Base-by-base conservation (phyloP, 2,113 vertebrate species). In the Myiozetetes cayanensis region DNA sequence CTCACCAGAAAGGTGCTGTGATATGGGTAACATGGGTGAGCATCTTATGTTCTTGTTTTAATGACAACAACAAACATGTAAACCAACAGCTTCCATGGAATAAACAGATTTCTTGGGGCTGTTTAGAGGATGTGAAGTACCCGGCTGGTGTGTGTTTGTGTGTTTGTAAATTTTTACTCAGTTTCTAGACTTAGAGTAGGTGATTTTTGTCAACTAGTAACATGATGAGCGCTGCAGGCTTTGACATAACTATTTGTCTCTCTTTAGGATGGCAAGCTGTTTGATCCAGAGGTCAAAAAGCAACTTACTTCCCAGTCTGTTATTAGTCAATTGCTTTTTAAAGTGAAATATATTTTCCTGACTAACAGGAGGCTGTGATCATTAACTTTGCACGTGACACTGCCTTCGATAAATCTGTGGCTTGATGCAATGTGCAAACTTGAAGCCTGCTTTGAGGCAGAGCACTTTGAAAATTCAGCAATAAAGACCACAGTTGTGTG, bases 1-100 rank as follows among this genome's bases (percentile, higher is more conserved):
- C 8, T 19, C 75, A 19, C 16, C 50, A 91, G 52, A 12, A 27
- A 14, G 1, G 0, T 70, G 82, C 47, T 63, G 24, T 43, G 50
- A 4, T 23, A 6, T 3, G 23, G 35, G 8, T 55, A 33, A 53
- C 1, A 1, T 23, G 23, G 62, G 8, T 79, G 4, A 71, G 3
- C 59, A 7, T 44, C 35, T 37, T n/a, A 19, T 10, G 2, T 39
- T 83, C 10, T 14, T 73, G 14, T 77, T 85, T 59, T 47, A 70
- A 39, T 47, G 67, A 33, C 49, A 44, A 14, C 39, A 72, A 1
- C 4, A 28, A 52, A 6, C 2, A 1, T 4, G 31, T 31, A 46
- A 79, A 10, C 10, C 28, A 82, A 11, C 14, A 46, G 9, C 9
- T 83, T 89, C 24, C 7, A 19, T 52, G 67, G 43, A 83, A 71